phyloP scores from a whole-genome alignment of 37 sponge, comb jelly and placozoan genomes.

The Ianthella basta region DNA sequence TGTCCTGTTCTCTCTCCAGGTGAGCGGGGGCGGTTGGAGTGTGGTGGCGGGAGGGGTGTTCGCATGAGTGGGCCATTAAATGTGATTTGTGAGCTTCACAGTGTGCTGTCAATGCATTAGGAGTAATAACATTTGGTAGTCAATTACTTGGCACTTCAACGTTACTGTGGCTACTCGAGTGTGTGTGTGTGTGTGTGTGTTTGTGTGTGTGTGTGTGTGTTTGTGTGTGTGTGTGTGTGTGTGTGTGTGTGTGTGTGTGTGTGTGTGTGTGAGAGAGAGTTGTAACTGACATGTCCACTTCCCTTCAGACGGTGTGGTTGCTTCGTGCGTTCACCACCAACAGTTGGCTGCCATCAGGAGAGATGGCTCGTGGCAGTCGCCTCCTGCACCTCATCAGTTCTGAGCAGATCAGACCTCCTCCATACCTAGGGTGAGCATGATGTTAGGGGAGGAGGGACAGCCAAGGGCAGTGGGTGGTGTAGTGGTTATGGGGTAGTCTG shows the following conservation, averaged over 20 bases:
- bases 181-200: too few relatives aligned
- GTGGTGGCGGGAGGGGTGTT: neutral
- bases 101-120: too few relatives aligned
- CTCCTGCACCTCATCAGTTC: conserved; percentile 70
- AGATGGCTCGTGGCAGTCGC: conserved; percentile 56
- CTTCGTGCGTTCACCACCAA: conserved; percentile 70
- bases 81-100: too few relatives aligned
- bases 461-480: neutral
- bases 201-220: neutral
- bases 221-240: neutral
- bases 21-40: neutral
- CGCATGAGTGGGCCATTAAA: neutral
- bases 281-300: neutral
- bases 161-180: too few relatives aligned
- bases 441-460: neutral
- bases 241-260: conserved; percentile 4
- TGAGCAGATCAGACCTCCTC: conserved; percentile 76
- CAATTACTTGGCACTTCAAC: too few relatives aligned
- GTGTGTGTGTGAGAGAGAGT: neutral
- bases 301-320: conserved; percentile 78
- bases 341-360: conserved; percentile 71
- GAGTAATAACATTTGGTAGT: too few relatives aligned
- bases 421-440: conserved; percentile 37
- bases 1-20: conserved; percentile 85
- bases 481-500: too few relatives aligned